Conservation (phyloP, 2,888 invertebrate species). For the Pyralis farinalis region DNA sequence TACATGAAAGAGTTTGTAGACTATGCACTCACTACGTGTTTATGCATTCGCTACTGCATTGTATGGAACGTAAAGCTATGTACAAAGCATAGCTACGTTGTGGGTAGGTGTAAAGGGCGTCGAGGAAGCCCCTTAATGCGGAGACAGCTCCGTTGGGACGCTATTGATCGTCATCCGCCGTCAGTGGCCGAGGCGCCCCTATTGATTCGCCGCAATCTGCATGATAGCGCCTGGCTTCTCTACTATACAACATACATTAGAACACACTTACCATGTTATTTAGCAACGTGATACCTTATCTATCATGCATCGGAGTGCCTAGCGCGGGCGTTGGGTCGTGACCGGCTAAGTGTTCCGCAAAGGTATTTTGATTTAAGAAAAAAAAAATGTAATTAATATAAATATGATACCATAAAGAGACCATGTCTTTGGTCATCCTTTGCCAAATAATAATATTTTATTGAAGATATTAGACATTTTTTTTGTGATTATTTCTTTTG, state of each 20-base stretch:
- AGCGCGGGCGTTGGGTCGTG: background rate
- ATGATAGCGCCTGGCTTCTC: constrained; percentile 76
- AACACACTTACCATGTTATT: constrained; percentile 40
- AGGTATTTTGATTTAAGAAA: no score
- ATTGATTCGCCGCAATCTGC: constrained; percentile 81
- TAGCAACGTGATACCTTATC: constrained; percentile 33
- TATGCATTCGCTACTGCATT: constrained; percentile 14
- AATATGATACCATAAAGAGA: no score
- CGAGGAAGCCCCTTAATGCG: constrained; percentile 79
- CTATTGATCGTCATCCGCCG: constrained; percentile 79
- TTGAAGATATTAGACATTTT: no score
- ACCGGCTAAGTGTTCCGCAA: background rate
- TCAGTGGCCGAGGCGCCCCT: constrained; percentile 76
- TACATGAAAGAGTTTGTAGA: no score
- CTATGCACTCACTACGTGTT: background rate
- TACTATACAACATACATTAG: constrained; percentile 50
- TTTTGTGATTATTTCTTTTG: no score
- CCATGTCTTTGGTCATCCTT: no score
- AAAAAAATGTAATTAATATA: no score
- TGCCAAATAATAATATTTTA: no score
- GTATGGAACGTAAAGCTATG: constrained; percentile 29
- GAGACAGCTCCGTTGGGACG: constrained; percentile 77
- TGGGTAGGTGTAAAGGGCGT: constrained; percentile 76
- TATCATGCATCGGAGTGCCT: constrained; percentile 14
- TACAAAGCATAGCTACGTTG: constrained; percentile 58